Evolutionary conservation across 2,888 invertebrate genomes (phyloP).

Genomic region (Coenonympha arcania): DNA sequence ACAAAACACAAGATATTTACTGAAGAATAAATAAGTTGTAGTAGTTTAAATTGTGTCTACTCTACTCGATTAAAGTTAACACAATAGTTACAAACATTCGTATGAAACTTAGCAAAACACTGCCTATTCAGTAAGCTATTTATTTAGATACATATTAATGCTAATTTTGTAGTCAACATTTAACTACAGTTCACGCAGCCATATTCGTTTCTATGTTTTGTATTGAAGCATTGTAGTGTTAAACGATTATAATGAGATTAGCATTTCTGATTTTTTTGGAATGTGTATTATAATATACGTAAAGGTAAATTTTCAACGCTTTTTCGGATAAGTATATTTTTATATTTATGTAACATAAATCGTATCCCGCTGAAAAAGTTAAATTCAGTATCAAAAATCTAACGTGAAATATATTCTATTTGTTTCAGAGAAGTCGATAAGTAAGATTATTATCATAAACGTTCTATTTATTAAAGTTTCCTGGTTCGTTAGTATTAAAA

Average conservation of each 20-base stretch:
- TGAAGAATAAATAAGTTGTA: too few relatives aligned
- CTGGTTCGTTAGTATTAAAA: background rate
- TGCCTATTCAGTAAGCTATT: constrained; percentile 6
- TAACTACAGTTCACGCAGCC: background rate
- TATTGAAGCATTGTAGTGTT: background rate
- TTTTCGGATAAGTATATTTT: too few relatives aligned
- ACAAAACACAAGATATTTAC: too few relatives aligned
- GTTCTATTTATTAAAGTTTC: constrained; percentile 2
- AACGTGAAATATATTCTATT: too few relatives aligned
- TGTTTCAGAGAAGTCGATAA: background rate
- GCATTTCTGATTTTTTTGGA: too few relatives aligned
- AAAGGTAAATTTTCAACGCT: too few relatives aligned
- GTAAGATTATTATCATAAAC: background rate
- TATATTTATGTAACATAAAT: too few relatives aligned
- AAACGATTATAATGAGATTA: background rate
- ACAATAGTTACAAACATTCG: background rate
- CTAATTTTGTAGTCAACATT: background rate
- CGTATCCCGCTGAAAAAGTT: too few relatives aligned
- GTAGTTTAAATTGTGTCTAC: too few relatives aligned
- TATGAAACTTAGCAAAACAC: constrained; percentile 5
- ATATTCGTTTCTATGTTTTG: background rate
- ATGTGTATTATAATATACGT: too few relatives aligned
- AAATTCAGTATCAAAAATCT: too few relatives aligned
- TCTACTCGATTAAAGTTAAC: background rate
- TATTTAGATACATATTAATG: background rate